Conservation (phyloP, 2,797 vertebrate species). For the Iguana delicatissima region DNA sequence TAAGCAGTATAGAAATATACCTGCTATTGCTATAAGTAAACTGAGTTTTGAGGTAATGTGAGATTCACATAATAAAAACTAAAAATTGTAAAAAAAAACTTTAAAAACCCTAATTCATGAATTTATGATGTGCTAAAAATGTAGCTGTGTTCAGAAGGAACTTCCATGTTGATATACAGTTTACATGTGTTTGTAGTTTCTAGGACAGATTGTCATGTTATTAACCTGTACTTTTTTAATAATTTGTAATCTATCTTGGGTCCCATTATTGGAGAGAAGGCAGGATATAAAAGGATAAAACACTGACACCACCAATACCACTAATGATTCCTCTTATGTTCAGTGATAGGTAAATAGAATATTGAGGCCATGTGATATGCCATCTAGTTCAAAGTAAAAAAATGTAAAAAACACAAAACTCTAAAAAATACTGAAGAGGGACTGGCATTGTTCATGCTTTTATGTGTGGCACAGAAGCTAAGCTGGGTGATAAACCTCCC, state of each 20-base stretch:
- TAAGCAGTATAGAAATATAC: too few relatives aligned
- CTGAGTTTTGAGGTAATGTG: neutral
- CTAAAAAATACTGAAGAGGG: neutral
- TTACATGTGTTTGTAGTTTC: too few relatives aligned
- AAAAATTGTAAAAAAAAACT: too few relatives aligned
- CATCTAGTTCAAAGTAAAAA: too few relatives aligned
- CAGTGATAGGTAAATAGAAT: neutral
- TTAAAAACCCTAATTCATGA: neutral
- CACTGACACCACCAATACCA: too few relatives aligned
- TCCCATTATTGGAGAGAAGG: too few relatives aligned
- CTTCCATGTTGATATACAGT: neutral
- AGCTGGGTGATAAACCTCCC: neutral
- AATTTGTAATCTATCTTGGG: too few relatives aligned
- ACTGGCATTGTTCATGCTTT: neutral
- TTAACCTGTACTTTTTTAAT: too few relatives aligned
- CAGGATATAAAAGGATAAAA: too few relatives aligned
- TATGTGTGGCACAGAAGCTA: neutral
- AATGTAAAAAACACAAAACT: too few relatives aligned
- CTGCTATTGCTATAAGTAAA: neutral
- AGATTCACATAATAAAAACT: too few relatives aligned
- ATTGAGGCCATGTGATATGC: neutral
- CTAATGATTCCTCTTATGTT: neutral
- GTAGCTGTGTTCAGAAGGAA: neutral
- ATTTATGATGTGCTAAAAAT: neutral
- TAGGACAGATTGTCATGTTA: too few relatives aligned